Evolutionary conservation across 2,113 vertebrate genomes (phyloP).

Genomic region (Gymnorhina tibicen): DNA sequence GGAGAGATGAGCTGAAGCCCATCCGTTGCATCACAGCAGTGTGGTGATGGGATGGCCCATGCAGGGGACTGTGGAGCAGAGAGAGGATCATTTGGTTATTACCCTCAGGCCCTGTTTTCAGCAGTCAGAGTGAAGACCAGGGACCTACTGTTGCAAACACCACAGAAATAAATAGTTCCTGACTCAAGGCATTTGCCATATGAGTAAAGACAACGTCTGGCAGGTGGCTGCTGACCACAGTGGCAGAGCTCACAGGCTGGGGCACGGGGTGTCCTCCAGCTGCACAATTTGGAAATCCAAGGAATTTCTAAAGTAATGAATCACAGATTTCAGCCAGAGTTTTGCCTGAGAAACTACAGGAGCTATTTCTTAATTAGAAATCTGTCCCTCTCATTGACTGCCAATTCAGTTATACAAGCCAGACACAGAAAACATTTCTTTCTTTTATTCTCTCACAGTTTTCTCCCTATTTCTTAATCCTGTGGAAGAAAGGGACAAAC

Average conservation of each 20-base stretch:
- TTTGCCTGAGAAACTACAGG: slow-evolving; percentile 35
- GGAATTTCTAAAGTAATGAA: slow-evolving; percentile 31
- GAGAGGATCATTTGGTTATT: background rate
- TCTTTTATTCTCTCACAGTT: background rate
- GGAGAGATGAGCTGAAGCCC: background rate
- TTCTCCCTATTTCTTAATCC: background rate
- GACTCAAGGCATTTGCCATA: background rate
- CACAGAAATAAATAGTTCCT: background rate
- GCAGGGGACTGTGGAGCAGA: background rate
- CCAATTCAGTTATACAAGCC: slow-evolving; percentile 19
- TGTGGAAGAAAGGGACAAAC: background rate
- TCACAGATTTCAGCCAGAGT: background rate
- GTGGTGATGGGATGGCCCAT: accelerated
- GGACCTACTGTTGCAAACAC: background rate
- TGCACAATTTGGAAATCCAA: slow-evolving; percentile 13
- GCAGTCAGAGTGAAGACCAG: background rate
- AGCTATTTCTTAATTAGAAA: slow-evolving; percentile 39
- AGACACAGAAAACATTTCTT: background rate
- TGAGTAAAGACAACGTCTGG: background rate
- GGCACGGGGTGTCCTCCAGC: background rate
- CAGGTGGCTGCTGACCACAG: background rate
- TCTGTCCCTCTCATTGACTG: slow-evolving; percentile 19
- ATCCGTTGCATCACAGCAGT: background rate
- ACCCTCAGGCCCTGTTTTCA: background rate
- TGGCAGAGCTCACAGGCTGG: background rate